Conservation (phyloP, 2,797 vertebrate species). For the Leptoclinus maculatus region DNA sequence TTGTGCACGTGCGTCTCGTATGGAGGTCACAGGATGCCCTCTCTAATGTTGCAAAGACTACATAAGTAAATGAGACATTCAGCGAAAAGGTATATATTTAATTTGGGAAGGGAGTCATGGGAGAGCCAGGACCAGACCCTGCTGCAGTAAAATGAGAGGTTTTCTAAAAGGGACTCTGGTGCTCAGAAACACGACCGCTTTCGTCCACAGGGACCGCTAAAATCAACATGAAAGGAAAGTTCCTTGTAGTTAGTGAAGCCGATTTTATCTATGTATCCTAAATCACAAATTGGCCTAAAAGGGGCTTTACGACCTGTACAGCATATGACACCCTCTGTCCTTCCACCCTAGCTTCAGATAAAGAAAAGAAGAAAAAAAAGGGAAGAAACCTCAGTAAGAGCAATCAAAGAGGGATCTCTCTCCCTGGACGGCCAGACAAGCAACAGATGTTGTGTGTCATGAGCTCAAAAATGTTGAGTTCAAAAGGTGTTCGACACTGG, state of each 20-base stretch:
- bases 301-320: not conserved
- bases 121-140: too few species aligned
- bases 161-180: too few species aligned
- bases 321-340: not conserved
- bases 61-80: too few species aligned
- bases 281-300: not conserved
- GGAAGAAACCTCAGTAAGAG: not conserved
- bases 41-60: too few species aligned
- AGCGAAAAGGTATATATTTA: too few species aligned
- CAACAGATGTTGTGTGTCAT: not conserved
- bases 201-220: not conserved
- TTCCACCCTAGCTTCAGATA: not conserved
- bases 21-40: too few species aligned
- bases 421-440: not conserved
- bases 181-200: not conserved
- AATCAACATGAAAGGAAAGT: too few species aligned
- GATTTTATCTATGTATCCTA: not conserved
- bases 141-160: too few species aligned
- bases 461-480: not conserved
- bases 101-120: too few species aligned
- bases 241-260: not conserved
- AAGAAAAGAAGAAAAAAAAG: not conserved
- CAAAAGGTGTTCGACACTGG: slow-evolving; percentile 5
- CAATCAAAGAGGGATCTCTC: not conserved
- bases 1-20: slow-evolving; percentile 14